Percentiles rank a stretch among this genome's conserved stretches.
Conservation (phyloP, 2,113 vertebrate species). For the Amazona guildingii region DNA sequence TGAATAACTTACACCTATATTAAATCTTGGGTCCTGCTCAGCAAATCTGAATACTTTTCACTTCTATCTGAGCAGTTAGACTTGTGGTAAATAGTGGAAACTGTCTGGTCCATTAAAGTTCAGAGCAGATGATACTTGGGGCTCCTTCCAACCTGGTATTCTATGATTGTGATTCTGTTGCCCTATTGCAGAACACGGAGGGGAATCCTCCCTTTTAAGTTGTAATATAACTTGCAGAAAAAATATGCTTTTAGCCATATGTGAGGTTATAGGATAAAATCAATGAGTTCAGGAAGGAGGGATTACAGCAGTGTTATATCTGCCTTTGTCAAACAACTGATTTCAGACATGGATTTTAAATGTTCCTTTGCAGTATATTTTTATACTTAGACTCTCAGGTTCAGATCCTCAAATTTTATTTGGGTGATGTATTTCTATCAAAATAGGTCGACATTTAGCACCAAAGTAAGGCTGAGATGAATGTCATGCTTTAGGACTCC, state of each 20-base stretch:
- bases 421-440: slow-evolving; percentile 16
- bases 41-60: background rate
- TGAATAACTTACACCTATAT: background rate
- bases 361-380: slow-evolving; percentile 19
- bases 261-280: background rate
- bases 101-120: background rate
- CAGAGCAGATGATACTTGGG: background rate
- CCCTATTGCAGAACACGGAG: background rate
- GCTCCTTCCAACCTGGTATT: background rate
- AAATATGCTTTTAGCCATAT: background rate
- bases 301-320: background rate
- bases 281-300: background rate
- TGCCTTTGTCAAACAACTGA: background rate
- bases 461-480: background rate
- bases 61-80: background rate
- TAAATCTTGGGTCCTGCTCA: background rate
- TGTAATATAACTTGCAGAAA: background rate
- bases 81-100: background rate
- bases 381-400: slow-evolving; percentile 1
- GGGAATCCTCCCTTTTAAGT: background rate
- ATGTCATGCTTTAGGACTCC: background rate
- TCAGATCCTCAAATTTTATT: slow-evolving; percentile 40
- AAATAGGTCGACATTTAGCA: background rate
- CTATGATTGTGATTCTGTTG: background rate
- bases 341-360: slow-evolving; percentile 8